Base-by-base conservation (phyloP, 2,113 vertebrate genomes). In the Vulpes ferrilata region DNA sequence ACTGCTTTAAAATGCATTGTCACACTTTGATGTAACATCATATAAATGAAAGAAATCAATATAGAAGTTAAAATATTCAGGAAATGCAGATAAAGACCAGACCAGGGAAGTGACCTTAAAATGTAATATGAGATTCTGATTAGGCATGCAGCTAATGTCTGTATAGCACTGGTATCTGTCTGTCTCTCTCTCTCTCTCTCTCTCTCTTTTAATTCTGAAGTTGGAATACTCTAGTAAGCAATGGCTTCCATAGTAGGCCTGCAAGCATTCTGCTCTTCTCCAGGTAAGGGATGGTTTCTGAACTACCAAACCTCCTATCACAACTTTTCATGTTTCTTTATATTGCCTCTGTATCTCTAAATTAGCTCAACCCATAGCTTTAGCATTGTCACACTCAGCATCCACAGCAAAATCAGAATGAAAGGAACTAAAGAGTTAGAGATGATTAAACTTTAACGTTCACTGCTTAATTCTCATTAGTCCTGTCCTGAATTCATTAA, bases 381-480 rank as follows among this genome's bases (percentile, higher is more conserved):
- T 35, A 65, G 20, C 62, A 65, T 90, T 89, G 65, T 25, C 7
- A 53, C 22, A 62, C 15, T 84, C 51, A 88, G 59, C 35, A 88
- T 74, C 62, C 59, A 80, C 59, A 59, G 73, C 88, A 96, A 79
- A 86, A 51, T 81, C n/a, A 35, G 35, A 73, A 81, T n/a, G 65
- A 60, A 97, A 89, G 16, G 32, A 71, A 84, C 20, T 95, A 55
- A 90, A 94, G 53, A 85, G n/a, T 88, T 93, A 64, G 64, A 89
- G 43, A 87, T 88, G 79, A 90, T 96, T 98, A 96, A 95, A 98
- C 53, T 91, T 98, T 92, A 97, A 95, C 1, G 0, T 95, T 57
- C 88, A 32, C 25, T 83, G 25, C 82, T 95, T 96, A 79, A 74
- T 97, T 98, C 82, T 96, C 67, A 95, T 97, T 95, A 97, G 93